These are phyloP conservation scores for Steinernema feltiae DNA, from an alignment of 1,140 invertebrate species.

Conservation along the genomic window DNA sequence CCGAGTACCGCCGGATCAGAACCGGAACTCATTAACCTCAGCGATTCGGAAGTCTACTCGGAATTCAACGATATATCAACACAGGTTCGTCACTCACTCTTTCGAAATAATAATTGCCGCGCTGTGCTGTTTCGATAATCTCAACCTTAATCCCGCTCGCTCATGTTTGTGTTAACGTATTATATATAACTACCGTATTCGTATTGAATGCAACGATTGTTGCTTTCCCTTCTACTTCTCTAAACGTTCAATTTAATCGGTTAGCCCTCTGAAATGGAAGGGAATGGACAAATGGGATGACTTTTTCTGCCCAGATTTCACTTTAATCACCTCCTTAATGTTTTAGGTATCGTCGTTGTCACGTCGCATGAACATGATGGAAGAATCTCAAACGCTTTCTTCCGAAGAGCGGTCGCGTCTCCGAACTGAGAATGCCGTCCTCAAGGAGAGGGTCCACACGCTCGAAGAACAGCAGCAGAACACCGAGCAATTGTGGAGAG, in stretches of 20 bases:
- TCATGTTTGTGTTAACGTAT: too few relatives aligned
- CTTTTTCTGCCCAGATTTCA: too few relatives aligned
- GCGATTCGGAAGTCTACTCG: conserved; percentile 18
- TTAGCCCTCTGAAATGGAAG: too few relatives aligned
- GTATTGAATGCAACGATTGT: too few relatives aligned
- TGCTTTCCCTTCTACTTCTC: too few relatives aligned
- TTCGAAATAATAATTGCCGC: background rate
- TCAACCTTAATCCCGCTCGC: background rate
- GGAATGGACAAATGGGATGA: too few relatives aligned
- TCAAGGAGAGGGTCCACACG: conserved; percentile 32
- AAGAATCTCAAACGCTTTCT: conserved; percentile 16
- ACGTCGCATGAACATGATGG: conserved; percentile 7
- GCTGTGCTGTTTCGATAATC: background rate
- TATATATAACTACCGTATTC: too few relatives aligned
- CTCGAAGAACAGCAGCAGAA: conserved; percentile 33
- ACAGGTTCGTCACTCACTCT: background rate
- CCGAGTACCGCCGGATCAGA: conserved; percentile 26
- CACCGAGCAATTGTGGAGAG: conserved; percentile 28
- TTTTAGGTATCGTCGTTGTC: conserved; percentile 14
- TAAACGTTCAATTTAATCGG: too few relatives aligned
- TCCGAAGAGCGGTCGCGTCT: conserved; percentile 33
- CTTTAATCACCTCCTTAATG: too few relatives aligned
- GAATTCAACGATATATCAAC: conserved; percentile 22
- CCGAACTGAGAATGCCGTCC: conserved; percentile 32
- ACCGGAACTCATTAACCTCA: conserved; percentile 30